Evolutionary conservation across 2,888 invertebrate genomes (phyloP).

Genomic region (Cephus rjabovi): DNA sequence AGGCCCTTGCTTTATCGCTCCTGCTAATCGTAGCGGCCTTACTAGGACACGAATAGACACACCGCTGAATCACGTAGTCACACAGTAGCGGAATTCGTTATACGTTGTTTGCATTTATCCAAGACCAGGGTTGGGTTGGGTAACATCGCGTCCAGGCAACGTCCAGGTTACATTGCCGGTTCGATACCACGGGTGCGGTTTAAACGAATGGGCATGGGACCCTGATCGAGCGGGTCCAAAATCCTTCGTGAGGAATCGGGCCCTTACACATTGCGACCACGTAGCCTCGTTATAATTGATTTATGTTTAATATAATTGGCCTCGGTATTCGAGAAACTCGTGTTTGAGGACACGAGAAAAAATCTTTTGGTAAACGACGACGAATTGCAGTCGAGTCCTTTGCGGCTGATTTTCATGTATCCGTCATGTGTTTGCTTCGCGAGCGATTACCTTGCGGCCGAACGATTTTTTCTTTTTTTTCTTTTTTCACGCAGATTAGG

Average conservation of each 20-base stretch:
- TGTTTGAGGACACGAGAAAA: slow-evolving; percentile 37
- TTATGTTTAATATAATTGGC: slow-evolving; percentile 55
- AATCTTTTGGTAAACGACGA: slow-evolving; percentile 46
- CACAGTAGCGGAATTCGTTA: not conserved
- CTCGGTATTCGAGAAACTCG: slow-evolving; percentile 44
- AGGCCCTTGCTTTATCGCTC: slow-evolving; percentile 49
- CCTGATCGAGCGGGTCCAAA: not conserved
- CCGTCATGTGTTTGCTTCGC: not conserved
- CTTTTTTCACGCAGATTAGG: not conserved
- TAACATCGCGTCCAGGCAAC: not conserved
- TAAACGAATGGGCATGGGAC: not conserved
- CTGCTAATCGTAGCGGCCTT: slow-evolving; percentile 52
- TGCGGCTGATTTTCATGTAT: not conserved
- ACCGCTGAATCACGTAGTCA: slow-evolving; percentile 20
- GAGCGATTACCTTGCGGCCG: not conserved
- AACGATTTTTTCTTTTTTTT: not conserved
- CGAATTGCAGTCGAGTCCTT: not conserved
- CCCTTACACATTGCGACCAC: slow-evolving; percentile 28
- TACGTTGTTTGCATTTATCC: not conserved
- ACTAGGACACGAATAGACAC: slow-evolving; percentile 54
- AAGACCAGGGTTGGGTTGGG: not conserved
- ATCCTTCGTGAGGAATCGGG: not conserved
- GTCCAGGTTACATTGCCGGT: not conserved
- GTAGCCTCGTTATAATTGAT: slow-evolving; percentile 50
- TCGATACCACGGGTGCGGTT: not conserved